Conservation (phyloP, 2,888 invertebrate genomes). For the Apomyelois bistriatella region DNA sequence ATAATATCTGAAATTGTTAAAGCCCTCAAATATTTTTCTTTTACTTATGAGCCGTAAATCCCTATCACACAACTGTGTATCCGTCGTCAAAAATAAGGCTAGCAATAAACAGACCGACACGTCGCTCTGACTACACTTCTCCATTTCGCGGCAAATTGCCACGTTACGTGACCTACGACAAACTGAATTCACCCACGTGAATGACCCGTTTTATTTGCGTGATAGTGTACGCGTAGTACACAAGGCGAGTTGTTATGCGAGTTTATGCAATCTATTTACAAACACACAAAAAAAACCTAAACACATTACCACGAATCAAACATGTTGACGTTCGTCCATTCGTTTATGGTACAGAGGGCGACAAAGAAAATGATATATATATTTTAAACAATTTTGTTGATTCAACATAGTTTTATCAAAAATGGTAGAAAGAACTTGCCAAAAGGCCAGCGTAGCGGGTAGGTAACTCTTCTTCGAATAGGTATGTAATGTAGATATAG, state of each 20-base stretch:
- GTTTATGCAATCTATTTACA: not conserved
- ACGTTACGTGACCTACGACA: constrained; percentile 18
- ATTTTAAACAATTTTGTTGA: too few relatives aligned
- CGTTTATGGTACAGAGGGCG: too few relatives aligned
- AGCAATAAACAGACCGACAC: constrained; percentile 16
- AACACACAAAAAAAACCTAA: too few relatives aligned
- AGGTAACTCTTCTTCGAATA: too few relatives aligned
- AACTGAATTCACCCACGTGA: constrained; percentile 17
- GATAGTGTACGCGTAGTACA: not conserved
- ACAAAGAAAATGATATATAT: too few relatives aligned
- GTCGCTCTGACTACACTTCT: constrained; percentile 16
- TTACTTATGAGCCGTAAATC: not conserved
- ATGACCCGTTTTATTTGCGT: constrained; percentile 4
- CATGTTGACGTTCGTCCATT: too few relatives aligned
- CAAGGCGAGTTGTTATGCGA: not conserved
- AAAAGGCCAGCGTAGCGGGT: too few relatives aligned
- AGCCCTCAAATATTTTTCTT: not conserved
- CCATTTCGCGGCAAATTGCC: constrained; percentile 18
- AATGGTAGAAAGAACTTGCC: too few relatives aligned
- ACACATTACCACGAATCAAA: too few relatives aligned
- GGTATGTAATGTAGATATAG: too few relatives aligned
- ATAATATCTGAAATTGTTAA: not conserved
- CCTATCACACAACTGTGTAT: constrained; percentile 1
- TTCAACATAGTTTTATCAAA: too few relatives aligned
- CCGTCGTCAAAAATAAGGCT: constrained; percentile 12